Evolutionary conservation across 2,797 vertebrate genomes (phyloP).

Genomic region (Siniperca undulata): DNA sequence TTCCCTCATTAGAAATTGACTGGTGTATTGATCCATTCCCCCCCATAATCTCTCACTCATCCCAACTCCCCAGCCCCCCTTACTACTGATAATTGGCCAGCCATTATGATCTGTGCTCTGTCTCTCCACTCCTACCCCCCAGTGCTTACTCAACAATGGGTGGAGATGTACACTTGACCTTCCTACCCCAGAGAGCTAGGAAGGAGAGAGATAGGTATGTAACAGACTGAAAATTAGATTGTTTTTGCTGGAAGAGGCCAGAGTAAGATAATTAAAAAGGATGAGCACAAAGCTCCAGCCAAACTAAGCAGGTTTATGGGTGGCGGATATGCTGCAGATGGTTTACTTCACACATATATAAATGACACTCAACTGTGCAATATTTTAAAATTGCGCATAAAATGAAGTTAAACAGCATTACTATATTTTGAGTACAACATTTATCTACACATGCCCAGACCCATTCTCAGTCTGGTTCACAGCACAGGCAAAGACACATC

Average conservation of each 20-base stretch:
- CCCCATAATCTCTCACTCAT: conserved; percentile 74
- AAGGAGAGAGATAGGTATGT: conserved; percentile 10
- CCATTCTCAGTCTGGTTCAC: conserved; percentile 20
- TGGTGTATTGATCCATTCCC: conserved; percentile 84
- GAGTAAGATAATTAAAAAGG: conserved; percentile 57
- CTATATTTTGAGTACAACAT: conserved; percentile 25
- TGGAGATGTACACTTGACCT: conserved; percentile 68
- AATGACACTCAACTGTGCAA: conserved; percentile 29
- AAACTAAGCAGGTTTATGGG: conserved; percentile 41
- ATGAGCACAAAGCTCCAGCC: conserved; percentile 34
- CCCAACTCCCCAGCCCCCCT: conserved; percentile 60
- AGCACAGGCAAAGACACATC: conserved; percentile 56
- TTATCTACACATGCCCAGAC: conserved; percentile 17
- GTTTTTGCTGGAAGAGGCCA: conserved; percentile 36
- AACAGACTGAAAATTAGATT: conserved; percentile 48
- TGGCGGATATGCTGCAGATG: conserved; percentile 33
- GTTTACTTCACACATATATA: conserved; percentile 38
- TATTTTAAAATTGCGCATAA: conserved; percentile 29
- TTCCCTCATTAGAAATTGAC: conserved; percentile 84
- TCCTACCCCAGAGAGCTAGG: background rate
- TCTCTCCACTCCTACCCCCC: conserved; percentile 50
- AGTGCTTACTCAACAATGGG: conserved; percentile 69
- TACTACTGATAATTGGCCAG: conserved; percentile 81
- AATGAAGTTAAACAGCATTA: conserved; percentile 4
- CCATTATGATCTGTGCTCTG: conserved; percentile 77